These are phyloP conservation scores for Prionailurus viverrinus DNA, from an alignment of 2,113 vertebrate genomes.

Conservation along the genomic window DNA sequence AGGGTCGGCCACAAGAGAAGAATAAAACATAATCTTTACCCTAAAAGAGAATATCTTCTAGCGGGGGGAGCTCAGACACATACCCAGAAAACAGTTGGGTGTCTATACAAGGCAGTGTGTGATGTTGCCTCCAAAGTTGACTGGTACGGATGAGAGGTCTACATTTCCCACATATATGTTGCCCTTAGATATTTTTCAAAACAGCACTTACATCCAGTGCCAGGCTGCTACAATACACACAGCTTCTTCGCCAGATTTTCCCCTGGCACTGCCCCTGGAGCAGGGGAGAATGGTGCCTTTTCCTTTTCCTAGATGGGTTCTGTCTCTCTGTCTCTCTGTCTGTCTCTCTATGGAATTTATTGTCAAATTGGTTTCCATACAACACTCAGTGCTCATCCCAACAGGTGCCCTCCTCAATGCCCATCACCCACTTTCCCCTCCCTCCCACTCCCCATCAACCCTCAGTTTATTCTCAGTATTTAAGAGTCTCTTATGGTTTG, in stretches of 20 bases:
- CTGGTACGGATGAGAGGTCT: not conserved
- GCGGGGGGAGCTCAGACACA: not conserved
- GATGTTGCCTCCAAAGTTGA: not conserved
- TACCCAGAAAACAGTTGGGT: not conserved
- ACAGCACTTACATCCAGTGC: not conserved
- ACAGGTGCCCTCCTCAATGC: too few species aligned
- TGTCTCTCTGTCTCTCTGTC: not conserved
- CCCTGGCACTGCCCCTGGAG: not conserved
- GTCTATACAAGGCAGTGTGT: not conserved
- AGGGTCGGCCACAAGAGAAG: not conserved
- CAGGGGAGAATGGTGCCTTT: not conserved
- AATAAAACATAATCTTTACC: not conserved
- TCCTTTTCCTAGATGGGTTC: too few species aligned
- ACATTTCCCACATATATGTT: not conserved
- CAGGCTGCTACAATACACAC: not conserved
- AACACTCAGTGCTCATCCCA: too few species aligned
- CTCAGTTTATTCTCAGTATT: too few species aligned
- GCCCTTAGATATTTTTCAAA: constrained; percentile 22
- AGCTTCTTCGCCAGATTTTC: not conserved
- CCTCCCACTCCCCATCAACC: too few species aligned
- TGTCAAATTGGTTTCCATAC: too few species aligned
- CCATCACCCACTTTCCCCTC: too few species aligned
- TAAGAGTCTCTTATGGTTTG: too few species aligned
- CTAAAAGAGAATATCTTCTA: not conserved
- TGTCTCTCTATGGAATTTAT: too few species aligned